Conservation (phyloP, 1,140 invertebrate species). For the Scylla paramamosain region DNA sequence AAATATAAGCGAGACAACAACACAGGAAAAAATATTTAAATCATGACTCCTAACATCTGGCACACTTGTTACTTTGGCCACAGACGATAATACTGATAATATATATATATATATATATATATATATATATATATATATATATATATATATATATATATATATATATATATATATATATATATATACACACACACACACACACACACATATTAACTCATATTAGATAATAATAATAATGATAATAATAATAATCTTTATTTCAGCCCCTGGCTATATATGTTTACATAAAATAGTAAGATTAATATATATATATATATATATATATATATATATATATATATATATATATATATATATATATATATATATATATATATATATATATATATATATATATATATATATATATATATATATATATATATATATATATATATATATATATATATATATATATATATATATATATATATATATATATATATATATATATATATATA, state of each 20-base stretch:
- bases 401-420: conserved; percentile 56
- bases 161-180: conserved; percentile 57
- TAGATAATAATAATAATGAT: conserved; percentile 38
- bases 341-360: conserved; percentile 61
- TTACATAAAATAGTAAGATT: conserved; percentile 44
- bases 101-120: conserved; percentile 57
- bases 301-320: conserved; percentile 56
- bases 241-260: no score
- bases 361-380: conserved; percentile 52
- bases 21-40: no score
- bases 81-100: not conserved
- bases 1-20: no score
- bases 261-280: not conserved
- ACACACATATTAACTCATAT: conserved; percentile 42
- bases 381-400: conserved; percentile 51
- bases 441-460: conserved; percentile 61
- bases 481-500: conserved; percentile 61
- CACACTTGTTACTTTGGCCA: no score
- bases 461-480: conserved; percentile 50
- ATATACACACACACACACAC: conserved; percentile 43
- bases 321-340: conserved; percentile 61
- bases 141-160: conserved; percentile 58
- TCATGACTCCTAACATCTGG: no score
- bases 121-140: conserved; percentile 51
- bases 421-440: conserved; percentile 58